Percentiles rank a stretch among this genome's conserved stretches.
These are phyloP conservation scores for Cryptoblepharus egeriae DNA, from an alignment of 2,797 vertebrate genomes.

Conservation along the genomic window DNA sequence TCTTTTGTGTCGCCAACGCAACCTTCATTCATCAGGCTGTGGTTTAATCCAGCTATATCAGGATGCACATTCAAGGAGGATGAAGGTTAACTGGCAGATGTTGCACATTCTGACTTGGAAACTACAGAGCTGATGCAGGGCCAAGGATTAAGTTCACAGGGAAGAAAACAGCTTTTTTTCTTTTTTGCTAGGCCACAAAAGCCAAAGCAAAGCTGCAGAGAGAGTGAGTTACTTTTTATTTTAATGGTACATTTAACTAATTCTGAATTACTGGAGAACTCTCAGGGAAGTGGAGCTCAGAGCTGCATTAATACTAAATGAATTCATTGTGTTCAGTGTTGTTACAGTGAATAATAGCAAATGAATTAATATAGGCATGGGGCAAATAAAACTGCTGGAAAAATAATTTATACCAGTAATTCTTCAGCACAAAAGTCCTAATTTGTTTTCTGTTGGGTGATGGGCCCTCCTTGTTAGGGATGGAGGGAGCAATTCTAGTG, in stretches of 20 bases:
- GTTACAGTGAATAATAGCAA: conserved; percentile 57
- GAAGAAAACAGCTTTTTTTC: conserved; percentile 56
- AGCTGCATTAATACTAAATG: conserved; percentile 49
- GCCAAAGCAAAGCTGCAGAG: conserved; percentile 36
- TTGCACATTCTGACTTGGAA: conserved; percentile 40
- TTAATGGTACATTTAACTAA: conserved; percentile 63
- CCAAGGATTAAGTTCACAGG: conserved; percentile 55
- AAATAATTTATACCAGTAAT: conserved; percentile 52
- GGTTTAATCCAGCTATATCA: conserved; percentile 66
- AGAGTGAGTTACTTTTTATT: conserved; percentile 39
- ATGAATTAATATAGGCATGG: conserved; percentile 56
- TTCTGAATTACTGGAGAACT: conserved; percentile 56
- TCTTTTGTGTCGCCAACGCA: conserved; percentile 62
- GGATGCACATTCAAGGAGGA: conserved; percentile 67
- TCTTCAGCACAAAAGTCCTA: conserved; percentile 41
- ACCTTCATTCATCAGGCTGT: conserved; percentile 64
- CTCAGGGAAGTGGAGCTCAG: conserved; percentile 49
- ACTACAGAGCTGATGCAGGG: conserved; percentile 48
- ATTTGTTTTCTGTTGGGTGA: conserved; percentile 27
- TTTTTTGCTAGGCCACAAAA: conserved; percentile 39
- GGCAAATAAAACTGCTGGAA: conserved; percentile 53
- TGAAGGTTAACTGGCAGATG: conserved; percentile 70
- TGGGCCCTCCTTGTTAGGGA: neutral
- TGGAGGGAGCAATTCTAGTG: conserved; percentile 24
- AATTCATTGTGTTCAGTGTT: conserved; percentile 57